A percentile compares a stretch with the other conserved stretches of the same genome.
Evolutionary conservation across 2,888 invertebrate species (phyloP).

Genomic region (Clostera curtula): DNA sequence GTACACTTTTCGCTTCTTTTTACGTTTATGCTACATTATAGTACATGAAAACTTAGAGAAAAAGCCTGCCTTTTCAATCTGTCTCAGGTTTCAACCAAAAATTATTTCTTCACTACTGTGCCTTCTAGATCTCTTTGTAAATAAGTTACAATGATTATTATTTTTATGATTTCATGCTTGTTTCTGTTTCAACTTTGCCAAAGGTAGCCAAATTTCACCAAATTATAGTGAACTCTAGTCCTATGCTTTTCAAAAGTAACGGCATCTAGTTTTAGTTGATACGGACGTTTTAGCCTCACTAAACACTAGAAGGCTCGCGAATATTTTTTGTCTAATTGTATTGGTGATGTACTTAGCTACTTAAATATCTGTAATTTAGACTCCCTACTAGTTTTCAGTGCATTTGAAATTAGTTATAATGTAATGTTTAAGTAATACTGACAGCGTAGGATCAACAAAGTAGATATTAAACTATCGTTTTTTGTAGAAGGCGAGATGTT

Average conservation of each 20-base stretch:
- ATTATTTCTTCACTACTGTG: conserved; percentile 59
- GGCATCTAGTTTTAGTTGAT: too few relatives aligned
- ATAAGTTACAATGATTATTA: conserved; percentile 36
- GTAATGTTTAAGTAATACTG: conserved; percentile 3
- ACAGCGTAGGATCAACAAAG: conserved; percentile 6
- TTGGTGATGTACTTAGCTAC: too few relatives aligned
- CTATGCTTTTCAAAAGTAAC: too few relatives aligned
- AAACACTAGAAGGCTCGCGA: conserved; percentile 34
- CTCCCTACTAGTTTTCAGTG: conserved; percentile 27
- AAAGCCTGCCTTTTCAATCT: conserved; percentile 1
- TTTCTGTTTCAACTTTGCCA: conserved; percentile 16
- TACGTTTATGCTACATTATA: too few relatives aligned
- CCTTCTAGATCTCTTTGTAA: conserved; percentile 66
- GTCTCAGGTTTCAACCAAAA: conserved; percentile 17
- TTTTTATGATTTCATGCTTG: conserved; percentile 16
- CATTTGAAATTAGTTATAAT: conserved; percentile 8
- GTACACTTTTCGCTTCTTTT: too few relatives aligned
- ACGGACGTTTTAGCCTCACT: conserved; percentile 19
- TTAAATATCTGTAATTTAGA: conserved; percentile 9
- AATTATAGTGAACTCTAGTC: conserved; percentile 43
- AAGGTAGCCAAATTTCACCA: conserved; percentile 30
- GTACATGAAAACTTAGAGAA: too few relatives aligned
- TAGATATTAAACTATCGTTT: too few relatives aligned
- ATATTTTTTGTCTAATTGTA: conserved; percentile 9
- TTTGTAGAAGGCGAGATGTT: too few relatives aligned